phyloP scores from a whole-genome alignment of 35 echinoderm and acorn worm species.

The Heliocidaris tuberculata region DNA sequence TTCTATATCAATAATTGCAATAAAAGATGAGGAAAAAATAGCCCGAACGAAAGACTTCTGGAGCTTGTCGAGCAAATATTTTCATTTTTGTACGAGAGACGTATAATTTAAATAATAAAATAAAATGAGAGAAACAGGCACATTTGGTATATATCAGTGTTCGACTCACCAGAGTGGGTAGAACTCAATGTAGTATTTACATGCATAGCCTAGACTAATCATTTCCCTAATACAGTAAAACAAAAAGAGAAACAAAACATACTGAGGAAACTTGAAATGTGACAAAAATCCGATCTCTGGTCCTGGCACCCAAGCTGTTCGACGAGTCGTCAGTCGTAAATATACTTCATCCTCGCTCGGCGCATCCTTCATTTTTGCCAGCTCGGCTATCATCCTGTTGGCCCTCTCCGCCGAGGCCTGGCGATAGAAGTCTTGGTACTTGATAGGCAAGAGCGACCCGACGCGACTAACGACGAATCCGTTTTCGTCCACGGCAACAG shows the following conservation, averaged over 20 bases:
- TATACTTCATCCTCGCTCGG: neutral
- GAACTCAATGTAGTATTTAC: neutral
- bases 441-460: neutral
- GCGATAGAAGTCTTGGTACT: constrained; percentile 26
- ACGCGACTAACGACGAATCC: neutral
- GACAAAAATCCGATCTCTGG: neutral
- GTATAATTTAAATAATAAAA: too few species aligned
- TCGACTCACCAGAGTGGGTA: neutral
- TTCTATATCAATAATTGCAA: too few species aligned
- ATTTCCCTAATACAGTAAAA: neutral
- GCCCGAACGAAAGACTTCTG: too few species aligned
- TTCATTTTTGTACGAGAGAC: too few species aligned
- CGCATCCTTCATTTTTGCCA: neutral
- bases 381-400: neutral
- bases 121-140: too few species aligned
- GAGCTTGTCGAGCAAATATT: too few species aligned
- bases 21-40: too few species aligned
- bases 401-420: neutral
- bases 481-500: neutral
- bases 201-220: neutral
- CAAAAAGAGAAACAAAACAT: neutral
- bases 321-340: neutral
- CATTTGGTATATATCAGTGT: too few species aligned
- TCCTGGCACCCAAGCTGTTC: neutral
- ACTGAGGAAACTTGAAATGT: neutral